Base-by-base conservation (phyloP, 2,797 vertebrate species). In the Gymnothorax reevesii region DNA sequence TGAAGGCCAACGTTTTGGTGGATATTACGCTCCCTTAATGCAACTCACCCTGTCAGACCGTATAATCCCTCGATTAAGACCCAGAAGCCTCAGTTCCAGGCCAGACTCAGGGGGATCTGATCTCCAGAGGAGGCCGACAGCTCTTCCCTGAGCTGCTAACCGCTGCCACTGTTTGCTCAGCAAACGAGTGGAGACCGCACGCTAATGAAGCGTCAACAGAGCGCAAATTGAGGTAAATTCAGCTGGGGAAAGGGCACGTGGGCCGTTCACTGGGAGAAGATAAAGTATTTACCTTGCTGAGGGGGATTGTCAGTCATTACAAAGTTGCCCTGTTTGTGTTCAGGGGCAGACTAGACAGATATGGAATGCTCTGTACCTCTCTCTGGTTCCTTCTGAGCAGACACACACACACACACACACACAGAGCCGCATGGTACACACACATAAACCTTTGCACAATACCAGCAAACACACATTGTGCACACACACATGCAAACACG, bases 241-340 rank as follows among this genome's bases (percentile, higher is more conserved):
- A 84, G 17, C 64, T n/a, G 57, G 25, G 66, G 10, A 49, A 3
- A 59, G 79, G n/a, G 42, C n/a, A 49, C 60, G 52, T 4, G 64
- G 25, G 62, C 49, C 64, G n/a, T 57, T 88, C 64, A n/a, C 25
- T 7, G 87, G 87, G 86, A 87, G 91, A 92, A 91, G 92, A 88
- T 89, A 87, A 89, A 93, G 92, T 93, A 94, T 60, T 87, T 88
- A 88, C 88, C 89, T 90, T 12, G 89, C 88, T 87, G 90, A 90
- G 88, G 88, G 84, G 88, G 84, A 88, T 86, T 90, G 88, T 85
- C 64, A 42, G 33, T 42, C 12, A 75, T 75, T 57, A 83, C 59
- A 4, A 59, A 25, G 3, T 9, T 83, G 25, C 64, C 25, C 22
- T 25, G 33, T 79, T 54, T 82, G 52, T 42, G 20, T 57, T 55